These are phyloP conservation scores for Xylota segnis DNA, from an alignment of 2,888 invertebrate genomes.

Conservation along the genomic window DNA sequence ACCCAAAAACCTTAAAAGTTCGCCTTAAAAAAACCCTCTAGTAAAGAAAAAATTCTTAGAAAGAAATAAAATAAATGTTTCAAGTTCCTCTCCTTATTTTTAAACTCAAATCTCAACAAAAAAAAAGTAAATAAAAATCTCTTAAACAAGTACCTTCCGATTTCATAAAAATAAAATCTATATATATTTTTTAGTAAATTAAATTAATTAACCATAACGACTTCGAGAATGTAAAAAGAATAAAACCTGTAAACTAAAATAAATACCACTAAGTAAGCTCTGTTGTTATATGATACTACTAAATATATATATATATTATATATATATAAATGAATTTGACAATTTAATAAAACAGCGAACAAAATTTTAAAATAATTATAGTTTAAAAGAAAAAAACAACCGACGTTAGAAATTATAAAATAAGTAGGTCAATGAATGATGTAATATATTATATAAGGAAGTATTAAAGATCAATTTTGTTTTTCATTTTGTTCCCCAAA, in stretches of 20 bases:
- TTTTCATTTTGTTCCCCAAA: slow-evolving; percentile 33
- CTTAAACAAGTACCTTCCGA: slow-evolving; percentile 74
- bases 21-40: slow-evolving; percentile 1
- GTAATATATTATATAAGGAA: slow-evolving; percentile 39
- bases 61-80: slow-evolving; percentile 36
- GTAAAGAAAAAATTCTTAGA: slow-evolving; percentile 13
- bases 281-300: slow-evolving; percentile 56
- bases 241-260: slow-evolving; percentile 53
- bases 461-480: slow-evolving; percentile 14
- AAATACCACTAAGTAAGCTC: slow-evolving; percentile 46
- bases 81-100: slow-evolving; percentile 63
- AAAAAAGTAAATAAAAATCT: slow-evolving; percentile 29
- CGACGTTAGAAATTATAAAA: slow-evolving; percentile 55
- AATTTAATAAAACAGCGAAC: slow-evolving; percentile 39
- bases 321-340: slow-evolving; percentile 50
- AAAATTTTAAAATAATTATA: slow-evolving; percentile 39
- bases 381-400: slow-evolving; percentile 40
- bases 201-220: slow-evolving; percentile 20
- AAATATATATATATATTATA: slow-evolving; percentile 45
- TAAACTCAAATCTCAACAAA: slow-evolving; percentile 20
- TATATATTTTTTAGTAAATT: slow-evolving; percentile 51
- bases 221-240: slow-evolving; percentile 41
- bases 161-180: slow-evolving; percentile 43
- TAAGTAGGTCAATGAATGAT: slow-evolving; percentile 69
- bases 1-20: background rate